Conservation (phyloP, 2,113 vertebrate genomes). For the Drymodes brunneopygia region DNA sequence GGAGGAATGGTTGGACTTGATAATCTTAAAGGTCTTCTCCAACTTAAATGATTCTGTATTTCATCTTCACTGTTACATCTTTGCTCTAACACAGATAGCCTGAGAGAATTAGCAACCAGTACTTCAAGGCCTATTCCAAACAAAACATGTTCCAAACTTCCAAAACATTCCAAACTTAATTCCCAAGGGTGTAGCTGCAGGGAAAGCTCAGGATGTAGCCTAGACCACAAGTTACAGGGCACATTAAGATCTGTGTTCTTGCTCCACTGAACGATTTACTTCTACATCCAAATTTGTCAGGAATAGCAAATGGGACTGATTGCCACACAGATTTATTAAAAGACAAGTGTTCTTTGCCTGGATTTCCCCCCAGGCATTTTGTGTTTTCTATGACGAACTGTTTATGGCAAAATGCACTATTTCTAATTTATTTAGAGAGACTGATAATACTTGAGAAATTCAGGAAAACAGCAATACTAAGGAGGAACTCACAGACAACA, state of each 20-base stretch:
- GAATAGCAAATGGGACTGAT: not conserved
- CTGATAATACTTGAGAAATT: not conserved
- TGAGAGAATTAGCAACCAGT: not conserved
- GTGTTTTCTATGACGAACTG: not conserved
- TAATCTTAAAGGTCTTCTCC: not conserved
- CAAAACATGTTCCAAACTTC: not conserved
- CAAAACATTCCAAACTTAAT: not conserved
- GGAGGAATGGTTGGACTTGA: not conserved
- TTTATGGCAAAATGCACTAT: not conserved
- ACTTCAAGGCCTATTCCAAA: not conserved
- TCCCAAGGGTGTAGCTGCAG: not conserved
- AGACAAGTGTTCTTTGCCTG: not conserved
- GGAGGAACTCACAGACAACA: not conserved
- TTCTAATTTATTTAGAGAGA: not conserved
- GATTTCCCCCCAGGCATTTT: not conserved
- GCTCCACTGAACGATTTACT: not conserved
- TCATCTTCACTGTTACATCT: not conserved
- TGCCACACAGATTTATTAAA: not conserved
- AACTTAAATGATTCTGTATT: not conserved
- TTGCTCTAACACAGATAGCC: not conserved
- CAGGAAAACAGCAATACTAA: not conserved
- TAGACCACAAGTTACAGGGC: not conserved
- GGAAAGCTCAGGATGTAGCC: not conserved
- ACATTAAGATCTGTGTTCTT: not conserved
- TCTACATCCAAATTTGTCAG: not conserved